These are phyloP conservation scores for Ochropleura plecta DNA, from an alignment of 2,888 invertebrate genomes.

Conservation along the genomic window DNA sequence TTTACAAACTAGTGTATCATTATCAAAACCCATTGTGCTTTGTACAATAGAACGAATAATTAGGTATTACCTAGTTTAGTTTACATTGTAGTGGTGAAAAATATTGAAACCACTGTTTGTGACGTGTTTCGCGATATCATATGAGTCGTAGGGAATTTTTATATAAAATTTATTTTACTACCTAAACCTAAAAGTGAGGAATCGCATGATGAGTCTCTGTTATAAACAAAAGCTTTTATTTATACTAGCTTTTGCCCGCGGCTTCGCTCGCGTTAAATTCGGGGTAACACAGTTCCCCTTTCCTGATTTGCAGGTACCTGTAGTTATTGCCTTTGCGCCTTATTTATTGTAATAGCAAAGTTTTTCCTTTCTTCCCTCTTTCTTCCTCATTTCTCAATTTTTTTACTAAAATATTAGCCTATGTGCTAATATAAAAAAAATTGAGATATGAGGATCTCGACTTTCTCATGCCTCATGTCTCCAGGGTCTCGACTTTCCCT, in stretches of 20 bases:
- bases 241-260: not conserved
- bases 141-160: slow-evolving; percentile 30
- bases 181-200: slow-evolving; percentile 1
- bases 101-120: slow-evolving; percentile 25
- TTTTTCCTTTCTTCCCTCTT: no score
- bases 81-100: slow-evolving; percentile 5
- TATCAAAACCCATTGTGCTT: slow-evolving; percentile 29
- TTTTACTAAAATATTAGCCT: no score
- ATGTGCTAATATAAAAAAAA: no score
- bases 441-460: no score
- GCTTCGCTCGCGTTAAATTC: no score
- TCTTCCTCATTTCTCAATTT: no score
- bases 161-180: not conserved
- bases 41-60: slow-evolving; percentile 36
- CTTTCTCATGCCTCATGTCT: no score
- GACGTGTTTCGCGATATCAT: slow-evolving; percentile 23
- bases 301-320: no score
- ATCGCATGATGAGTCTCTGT: not conserved
- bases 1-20: slow-evolving; percentile 8
- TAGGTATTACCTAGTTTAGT: slow-evolving; percentile 13
- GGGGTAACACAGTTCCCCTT: no score
- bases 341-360: no score
- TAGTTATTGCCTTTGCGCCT: no score
- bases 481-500: no score
- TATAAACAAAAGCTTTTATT: not conserved